These are phyloP conservation scores for Crenichthys baileyi DNA, from an alignment of 2,797 vertebrate species.

Conservation along the genomic window DNA sequence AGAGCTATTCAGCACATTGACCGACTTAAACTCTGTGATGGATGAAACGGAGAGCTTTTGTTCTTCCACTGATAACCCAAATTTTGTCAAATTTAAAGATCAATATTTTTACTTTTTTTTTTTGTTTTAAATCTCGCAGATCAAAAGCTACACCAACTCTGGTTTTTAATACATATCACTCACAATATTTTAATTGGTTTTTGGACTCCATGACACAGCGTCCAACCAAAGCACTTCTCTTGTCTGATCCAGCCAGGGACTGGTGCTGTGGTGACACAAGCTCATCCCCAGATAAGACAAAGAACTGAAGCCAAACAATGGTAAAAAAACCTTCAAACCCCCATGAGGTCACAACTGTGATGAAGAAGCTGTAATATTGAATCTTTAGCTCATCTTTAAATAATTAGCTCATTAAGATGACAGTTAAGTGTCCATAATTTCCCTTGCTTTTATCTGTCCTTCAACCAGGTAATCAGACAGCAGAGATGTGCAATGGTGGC, in stretches of 20 bases:
- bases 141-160: background rate
- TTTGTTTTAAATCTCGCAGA: background rate
- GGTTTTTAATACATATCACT: background rate
- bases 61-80: background rate
- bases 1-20: background rate
- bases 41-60: background rate
- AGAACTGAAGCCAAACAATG: background rate
- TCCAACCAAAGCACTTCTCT: background rate
- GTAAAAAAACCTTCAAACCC: background rate
- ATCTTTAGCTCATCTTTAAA: background rate
- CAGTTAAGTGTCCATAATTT: conserved; percentile 43
- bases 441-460: conserved; percentile 31
- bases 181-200: background rate
- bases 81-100: background rate
- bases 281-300: background rate
- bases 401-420: conserved; percentile 24
- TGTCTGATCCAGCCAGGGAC: background rate
- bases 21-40: background rate
- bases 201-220: background rate
- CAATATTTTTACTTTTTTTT: background rate
- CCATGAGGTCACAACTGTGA: background rate
- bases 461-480: conserved; percentile 67
- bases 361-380: background rate
- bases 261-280: background rate
- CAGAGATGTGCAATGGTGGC: conserved; percentile 63